Percentiles rank a stretch among this genome's conserved stretches.
These are phyloP conservation scores for Stratiomys singularior DNA, from an alignment of 2,888 invertebrate species.

Conservation along the genomic window DNA sequence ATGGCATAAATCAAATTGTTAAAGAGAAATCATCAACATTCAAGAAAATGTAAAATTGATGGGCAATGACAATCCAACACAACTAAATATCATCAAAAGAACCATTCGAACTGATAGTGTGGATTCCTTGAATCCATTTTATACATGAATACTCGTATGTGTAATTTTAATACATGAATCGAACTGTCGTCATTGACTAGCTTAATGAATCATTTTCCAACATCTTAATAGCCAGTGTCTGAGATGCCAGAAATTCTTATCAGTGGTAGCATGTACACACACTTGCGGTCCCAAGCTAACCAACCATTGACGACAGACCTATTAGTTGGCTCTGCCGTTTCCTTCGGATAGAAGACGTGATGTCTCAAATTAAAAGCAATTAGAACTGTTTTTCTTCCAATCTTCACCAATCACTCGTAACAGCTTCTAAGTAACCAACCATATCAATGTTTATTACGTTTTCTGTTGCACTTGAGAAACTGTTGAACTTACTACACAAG, in stretches of 20 bases:
- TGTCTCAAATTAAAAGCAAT: slow-evolving; percentile 45
- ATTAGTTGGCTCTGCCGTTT: slow-evolving; percentile 19
- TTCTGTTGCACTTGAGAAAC: background rate
- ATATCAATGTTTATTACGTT: background rate
- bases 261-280: slow-evolving; percentile 15
- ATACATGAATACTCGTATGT: background rate
- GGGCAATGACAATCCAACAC: background rate
- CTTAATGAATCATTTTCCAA: slow-evolving; percentile 41
- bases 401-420: background rate
- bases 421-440: slow-evolving; percentile 11
- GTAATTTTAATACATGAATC: background rate
- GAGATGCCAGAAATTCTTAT: slow-evolving; percentile 32
- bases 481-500: background rate
- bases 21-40: background rate
- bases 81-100: background rate
- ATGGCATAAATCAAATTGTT: background rate
- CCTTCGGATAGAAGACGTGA: slow-evolving; percentile 31
- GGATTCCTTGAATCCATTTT: background rate
- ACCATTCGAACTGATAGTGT: background rate
- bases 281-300: background rate
- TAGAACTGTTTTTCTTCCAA: slow-evolving; percentile 36
- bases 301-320: slow-evolving; percentile 30
- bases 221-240: slow-evolving; percentile 24
- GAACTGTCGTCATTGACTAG: background rate
- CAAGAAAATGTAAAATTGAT: slow-evolving; percentile 15